Conservation (phyloP, 2,113 vertebrate species). For the Myanophis thanlyinensis region DNA sequence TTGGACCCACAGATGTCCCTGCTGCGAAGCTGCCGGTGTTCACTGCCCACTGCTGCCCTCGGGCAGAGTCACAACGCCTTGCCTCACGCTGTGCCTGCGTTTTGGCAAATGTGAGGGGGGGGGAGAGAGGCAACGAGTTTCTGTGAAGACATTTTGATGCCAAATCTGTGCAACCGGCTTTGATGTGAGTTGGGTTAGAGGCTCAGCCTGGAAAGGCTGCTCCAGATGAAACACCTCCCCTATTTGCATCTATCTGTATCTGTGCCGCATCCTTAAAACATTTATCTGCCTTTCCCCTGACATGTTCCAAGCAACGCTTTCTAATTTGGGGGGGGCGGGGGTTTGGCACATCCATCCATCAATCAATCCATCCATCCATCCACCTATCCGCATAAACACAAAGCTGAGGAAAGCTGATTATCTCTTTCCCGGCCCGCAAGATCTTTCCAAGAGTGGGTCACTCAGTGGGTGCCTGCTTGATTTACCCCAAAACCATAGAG, state of each 20-base stretch:
- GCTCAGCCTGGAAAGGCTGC: not conserved
- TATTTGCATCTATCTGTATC: slow-evolving; percentile 8
- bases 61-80: not conserved
- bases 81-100: not conserved
- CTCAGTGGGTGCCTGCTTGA: slow-evolving; percentile 9
- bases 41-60: not conserved
- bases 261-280: slow-evolving; percentile 2
- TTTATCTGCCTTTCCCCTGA: slow-evolving; percentile 13
- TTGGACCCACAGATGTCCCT: not conserved
- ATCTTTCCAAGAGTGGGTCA: not conserved
- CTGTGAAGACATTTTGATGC: not conserved
- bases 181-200: not conserved
- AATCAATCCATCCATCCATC: not conserved
- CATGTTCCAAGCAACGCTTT: not conserved
- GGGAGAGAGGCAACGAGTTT: not conserved
- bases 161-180: not conserved
- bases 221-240: not conserved
- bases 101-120: not conserved
- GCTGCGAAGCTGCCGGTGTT: not conserved
- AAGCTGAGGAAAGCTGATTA: not conserved
- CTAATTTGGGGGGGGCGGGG: not conserved
- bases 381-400: not conserved
- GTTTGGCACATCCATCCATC: not conserved
- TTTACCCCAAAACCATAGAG: slow-evolving; percentile 4
- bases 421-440: not conserved